phyloP scores from a whole-genome alignment of 2,113 vertebrate genomes.

The Athene noctua region DNA sequence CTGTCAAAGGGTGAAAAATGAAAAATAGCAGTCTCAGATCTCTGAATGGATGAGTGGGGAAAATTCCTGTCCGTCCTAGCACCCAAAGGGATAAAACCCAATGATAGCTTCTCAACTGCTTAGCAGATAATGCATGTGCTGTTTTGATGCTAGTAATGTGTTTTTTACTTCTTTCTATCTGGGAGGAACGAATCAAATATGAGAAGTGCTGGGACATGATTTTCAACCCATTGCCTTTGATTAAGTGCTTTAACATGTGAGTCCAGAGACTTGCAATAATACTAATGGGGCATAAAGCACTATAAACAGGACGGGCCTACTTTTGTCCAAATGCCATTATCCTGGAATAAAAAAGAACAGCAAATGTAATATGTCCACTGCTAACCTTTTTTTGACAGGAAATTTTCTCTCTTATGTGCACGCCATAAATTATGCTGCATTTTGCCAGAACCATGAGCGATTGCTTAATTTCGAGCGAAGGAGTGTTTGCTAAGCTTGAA shows the following conservation, averaged over 20 bases:
- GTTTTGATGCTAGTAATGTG: constrained; percentile 83
- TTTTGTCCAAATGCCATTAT: constrained; percentile 88
- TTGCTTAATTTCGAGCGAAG: constrained; percentile 45
- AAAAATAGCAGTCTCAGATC: constrained; percentile 72
- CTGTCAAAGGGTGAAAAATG: constrained; percentile 74
- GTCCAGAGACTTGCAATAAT: constrained; percentile 94
- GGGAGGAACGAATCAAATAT: constrained; percentile 97
- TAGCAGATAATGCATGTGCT: constrained; percentile 91
- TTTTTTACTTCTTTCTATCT: constrained; percentile 88
- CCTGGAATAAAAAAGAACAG: constrained; percentile 84
- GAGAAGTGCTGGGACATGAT: constrained; percentile 94
- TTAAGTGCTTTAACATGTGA: constrained; percentile 98
- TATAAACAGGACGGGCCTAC: constrained; percentile 77
- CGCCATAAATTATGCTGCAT: constrained; percentile 67
- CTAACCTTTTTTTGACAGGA: constrained; percentile 79
- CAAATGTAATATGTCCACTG: constrained; percentile 84
- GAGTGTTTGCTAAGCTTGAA: constrained; percentile 12
- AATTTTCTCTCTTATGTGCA: constrained; percentile 64
- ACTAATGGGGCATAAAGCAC: constrained; percentile 95
- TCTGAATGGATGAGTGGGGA: constrained; percentile 83
- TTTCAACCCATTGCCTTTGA: constrained; percentile 99
- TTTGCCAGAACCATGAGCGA: constrained; percentile 61
- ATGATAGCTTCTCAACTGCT: constrained; percentile 89
- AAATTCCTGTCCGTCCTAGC: constrained; percentile 72
- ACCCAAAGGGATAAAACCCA: constrained; percentile 88